phyloP scores from a whole-genome alignment of 64 coral and sea anemone species.

The Actinia tenebrosa region DNA sequence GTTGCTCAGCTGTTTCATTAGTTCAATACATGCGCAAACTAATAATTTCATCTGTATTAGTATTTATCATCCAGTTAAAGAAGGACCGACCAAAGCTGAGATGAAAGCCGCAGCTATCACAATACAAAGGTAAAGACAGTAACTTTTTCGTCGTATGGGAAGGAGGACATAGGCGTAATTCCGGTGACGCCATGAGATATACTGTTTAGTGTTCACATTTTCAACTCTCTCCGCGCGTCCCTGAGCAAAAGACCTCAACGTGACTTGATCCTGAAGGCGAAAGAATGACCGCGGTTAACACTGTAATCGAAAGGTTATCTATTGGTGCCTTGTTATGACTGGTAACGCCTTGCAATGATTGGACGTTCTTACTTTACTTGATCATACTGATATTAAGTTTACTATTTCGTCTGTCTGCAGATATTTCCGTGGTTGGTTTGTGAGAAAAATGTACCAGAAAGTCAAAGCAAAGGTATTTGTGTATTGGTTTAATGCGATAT shows the following conservation, averaged over 20 bases:
- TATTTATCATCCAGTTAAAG: conserved; percentile 70
- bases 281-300: too few species aligned
- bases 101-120: conserved; percentile 89
- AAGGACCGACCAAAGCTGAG: conserved; percentile 88
- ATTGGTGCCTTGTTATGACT: too few species aligned
- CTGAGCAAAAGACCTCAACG: too few species aligned
- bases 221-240: too few species aligned
- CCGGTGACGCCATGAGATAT: too few species aligned
- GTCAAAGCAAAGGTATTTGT: conserved; percentile 77
- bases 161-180: background rate
- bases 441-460: conserved; percentile 82
- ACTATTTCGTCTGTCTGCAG: conserved; percentile 4
- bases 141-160: background rate
- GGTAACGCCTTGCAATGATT: too few species aligned
- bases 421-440: conserved; percentile 99
- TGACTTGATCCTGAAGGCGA: too few species aligned
- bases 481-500: too few species aligned
- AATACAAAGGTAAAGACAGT: conserved; percentile 74
- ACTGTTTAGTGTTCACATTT: too few species aligned
- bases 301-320: too few species aligned
- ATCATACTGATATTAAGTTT: background rate
- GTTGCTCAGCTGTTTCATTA: too few species aligned
- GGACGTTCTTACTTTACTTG: too few species aligned
- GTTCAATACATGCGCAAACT: background rate
- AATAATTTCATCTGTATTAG: conserved; percentile 22